Conservation (phyloP, 1,140 invertebrate genomes). For the Anthonomus grandis region DNA sequence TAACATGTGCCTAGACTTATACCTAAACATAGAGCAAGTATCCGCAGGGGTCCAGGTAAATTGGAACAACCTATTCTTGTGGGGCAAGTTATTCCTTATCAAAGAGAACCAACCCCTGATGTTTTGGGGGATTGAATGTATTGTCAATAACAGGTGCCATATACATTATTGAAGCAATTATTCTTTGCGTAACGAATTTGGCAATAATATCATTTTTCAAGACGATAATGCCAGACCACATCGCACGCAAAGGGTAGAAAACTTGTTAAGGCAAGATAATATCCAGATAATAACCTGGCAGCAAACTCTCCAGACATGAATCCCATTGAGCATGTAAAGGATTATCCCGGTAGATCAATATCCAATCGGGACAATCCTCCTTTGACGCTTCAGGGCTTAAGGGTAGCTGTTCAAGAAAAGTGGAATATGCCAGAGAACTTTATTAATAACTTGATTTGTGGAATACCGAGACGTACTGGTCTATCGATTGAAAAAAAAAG, state of each 20-base stretch:
- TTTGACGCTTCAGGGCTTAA: background rate
- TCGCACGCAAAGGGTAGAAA: conserved; percentile 2
- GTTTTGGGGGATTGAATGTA: background rate
- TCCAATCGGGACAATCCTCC: too few species aligned
- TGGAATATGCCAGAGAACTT: too few species aligned
- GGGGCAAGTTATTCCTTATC: background rate
- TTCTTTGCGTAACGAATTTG: background rate
- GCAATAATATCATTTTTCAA: conserved; percentile 2
- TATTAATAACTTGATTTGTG: too few species aligned
- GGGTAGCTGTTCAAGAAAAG: background rate
- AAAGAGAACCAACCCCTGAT: background rate
- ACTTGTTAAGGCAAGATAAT: background rate
- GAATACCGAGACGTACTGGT: too few species aligned
- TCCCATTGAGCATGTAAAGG: conserved; percentile 1
- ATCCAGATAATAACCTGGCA: conserved; percentile 1
- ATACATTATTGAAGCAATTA: too few species aligned
- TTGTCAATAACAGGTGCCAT: background rate
- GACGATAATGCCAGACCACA: conserved; percentile 7
- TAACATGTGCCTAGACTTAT: background rate
- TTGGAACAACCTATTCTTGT: too few species aligned
- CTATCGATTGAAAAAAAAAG: too few species aligned
- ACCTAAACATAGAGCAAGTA: background rate
- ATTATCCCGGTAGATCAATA: background rate
- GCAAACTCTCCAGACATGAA: too few species aligned
- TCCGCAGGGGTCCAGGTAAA: background rate